phyloP scores from a whole-genome alignment of 2,888 invertebrate genomes.

The Unio pictorum region DNA sequence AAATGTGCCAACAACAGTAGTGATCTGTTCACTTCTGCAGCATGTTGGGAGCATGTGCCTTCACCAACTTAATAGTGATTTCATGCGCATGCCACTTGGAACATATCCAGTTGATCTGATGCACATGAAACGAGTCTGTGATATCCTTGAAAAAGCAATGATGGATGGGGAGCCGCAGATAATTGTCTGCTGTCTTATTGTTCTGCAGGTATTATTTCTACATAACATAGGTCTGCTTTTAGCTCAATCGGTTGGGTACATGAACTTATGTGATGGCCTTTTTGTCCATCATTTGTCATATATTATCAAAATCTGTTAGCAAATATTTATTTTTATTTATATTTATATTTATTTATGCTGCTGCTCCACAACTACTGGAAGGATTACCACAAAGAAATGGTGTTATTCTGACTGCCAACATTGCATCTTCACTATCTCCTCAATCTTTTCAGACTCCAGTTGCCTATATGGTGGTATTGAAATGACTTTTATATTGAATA shows the following conservation, averaged over 20 bases:
- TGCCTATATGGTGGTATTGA: too few species aligned
- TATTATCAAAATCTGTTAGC: too few species aligned
- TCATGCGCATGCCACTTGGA: constrained; percentile 54
- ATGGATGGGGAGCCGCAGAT: constrained; percentile 53
- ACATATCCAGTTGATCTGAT: constrained; percentile 55
- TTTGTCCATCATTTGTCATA: too few species aligned
- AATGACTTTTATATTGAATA: too few species aligned
- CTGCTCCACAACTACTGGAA: too few species aligned
- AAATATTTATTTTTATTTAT: neutral
- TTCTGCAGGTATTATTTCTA: constrained; percentile 59
- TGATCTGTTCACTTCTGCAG: constrained; percentile 60
- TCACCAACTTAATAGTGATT: constrained; percentile 65
- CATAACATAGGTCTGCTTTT: neutral
- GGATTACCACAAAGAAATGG: too few species aligned
- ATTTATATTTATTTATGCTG: too few species aligned
- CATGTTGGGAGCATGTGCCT: constrained; percentile 69
- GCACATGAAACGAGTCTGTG: constrained; percentile 62
- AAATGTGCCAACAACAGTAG: constrained; percentile 33
- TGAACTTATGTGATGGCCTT: too few species aligned
- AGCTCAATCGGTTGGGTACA: too few species aligned
- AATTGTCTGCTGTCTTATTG: constrained; percentile 63
- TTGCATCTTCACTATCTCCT: too few species aligned
- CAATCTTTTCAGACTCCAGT: too few species aligned
- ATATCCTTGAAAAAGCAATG: constrained; percentile 64
- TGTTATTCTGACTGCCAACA: too few species aligned